phyloP scores from a whole-genome alignment of 1,140 invertebrate species.

The Cotesia typhae region DNA sequence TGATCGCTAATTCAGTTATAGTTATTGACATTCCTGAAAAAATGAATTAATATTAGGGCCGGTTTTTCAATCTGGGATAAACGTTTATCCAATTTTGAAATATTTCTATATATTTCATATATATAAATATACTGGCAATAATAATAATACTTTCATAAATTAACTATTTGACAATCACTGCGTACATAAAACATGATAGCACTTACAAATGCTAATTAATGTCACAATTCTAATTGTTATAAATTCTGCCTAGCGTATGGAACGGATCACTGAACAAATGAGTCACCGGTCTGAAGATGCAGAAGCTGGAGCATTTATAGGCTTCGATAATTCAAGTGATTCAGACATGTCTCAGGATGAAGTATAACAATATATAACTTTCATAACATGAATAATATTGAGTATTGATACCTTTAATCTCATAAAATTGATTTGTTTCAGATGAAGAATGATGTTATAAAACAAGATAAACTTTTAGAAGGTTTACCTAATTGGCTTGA shows the following conservation, averaged over 20 bases:
- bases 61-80: no score
- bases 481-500: conserved; percentile 97
- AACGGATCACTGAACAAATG: conserved; percentile 72
- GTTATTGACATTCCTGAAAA: no score
- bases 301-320: conserved; percentile 83
- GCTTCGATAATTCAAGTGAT: conserved; percentile 74
- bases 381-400: conserved; percentile 11
- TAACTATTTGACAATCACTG: no score
- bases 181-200: no score
- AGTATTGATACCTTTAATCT: conserved; percentile 6
- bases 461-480: conserved; percentile 84
- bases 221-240: background rate
- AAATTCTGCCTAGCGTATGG: conserved; percentile 68
- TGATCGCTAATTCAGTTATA: no score
- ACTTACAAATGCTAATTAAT: background rate
- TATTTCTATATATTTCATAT: no score
- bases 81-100: no score
- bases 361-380: conserved; percentile 48
- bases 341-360: conserved; percentile 78
- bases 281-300: conserved; percentile 68
- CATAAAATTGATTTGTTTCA: conserved; percentile 36
- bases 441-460: conserved; percentile 56
- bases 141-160: no score
- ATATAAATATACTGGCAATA: no score
- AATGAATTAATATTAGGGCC: no score